Base-by-base conservation (phyloP, 1,140 invertebrate species). In the Ruditapes philippinarum region DNA sequence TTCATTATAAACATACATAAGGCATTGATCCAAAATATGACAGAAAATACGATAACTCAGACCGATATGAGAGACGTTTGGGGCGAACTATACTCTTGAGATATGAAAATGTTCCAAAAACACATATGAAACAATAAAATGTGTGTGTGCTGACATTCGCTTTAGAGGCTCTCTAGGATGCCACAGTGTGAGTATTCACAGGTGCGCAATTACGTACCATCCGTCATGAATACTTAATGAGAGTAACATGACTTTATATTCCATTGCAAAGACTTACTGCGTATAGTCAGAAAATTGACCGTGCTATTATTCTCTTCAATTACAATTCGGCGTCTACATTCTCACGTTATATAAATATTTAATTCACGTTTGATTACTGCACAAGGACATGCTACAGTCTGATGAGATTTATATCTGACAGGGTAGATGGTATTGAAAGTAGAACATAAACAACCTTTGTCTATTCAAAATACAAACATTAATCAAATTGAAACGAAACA, bases 81-180 rank as follows among this genome's bases (percentile, higher is more conserved):
- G 33, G 28, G 65, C 65, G 38, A 36, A 36, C 33, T 38, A 38
- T 70, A 1, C 65, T 33, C 65, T 38, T 5, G 65, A 70, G 65
- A n/a, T 11, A 14, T 70, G 65, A 38, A 70, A 36, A 38, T 70
- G 65, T 70, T 70, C 65, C 65, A 70, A 70, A 70, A 40, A 36
- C 9, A 36, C 31, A 38, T n/a, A 38, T 38, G 65, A 17, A 70
- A 28, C 65, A 70, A 70, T 70, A 70, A 70, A 70, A 70, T 22
- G 65, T 31, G 36, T 40, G 65, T 70, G 4, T 38, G 14, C 14
- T 70, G 65, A n/a, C 65, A 36, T 38, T 70, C 57, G 0, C 5
- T n/a, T 11, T 62, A 19, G 25, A 7, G 14, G n/a, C n/a, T 62
- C 28, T 62, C 57, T 28, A 4, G 5, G n/a, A 19, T 28, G 25